Percentiles rank a stretch among this genome's conserved stretches.
phyloP scores from a whole-genome alignment of 2,113 vertebrate genomes.

The Tiliqua scincoides region DNA sequence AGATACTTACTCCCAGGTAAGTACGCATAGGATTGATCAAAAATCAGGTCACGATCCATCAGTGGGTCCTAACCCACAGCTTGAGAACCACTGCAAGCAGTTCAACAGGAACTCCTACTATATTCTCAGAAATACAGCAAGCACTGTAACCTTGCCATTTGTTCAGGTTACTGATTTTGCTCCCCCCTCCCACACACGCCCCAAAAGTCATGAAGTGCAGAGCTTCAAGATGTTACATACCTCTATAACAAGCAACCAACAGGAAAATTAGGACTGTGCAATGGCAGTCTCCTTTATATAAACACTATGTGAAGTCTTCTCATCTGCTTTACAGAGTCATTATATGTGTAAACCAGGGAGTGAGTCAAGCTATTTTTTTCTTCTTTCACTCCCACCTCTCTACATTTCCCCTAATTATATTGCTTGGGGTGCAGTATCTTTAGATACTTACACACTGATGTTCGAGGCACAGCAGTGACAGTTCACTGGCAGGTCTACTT shows the following conservation, averaged over 20 bases:
- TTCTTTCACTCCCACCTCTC: too few relatives aligned
- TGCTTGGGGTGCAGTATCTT: slow-evolving; percentile 36
- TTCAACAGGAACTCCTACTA: not conserved
- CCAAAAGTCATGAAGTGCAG: not conserved
- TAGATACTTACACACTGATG: not conserved
- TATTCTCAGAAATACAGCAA: not conserved
- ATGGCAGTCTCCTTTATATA: slow-evolving; percentile 68
- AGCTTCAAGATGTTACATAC: not conserved
- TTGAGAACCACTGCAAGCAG: not conserved
- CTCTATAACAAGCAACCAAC: slow-evolving; percentile 51
- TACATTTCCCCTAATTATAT: not conserved
- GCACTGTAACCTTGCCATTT: not conserved
- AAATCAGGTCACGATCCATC: too few relatives aligned
- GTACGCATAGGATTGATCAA: too few relatives aligned
- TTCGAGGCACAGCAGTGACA: slow-evolving; percentile 14
- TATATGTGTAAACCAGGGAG: slow-evolving; percentile 52
- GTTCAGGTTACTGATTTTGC: not conserved
- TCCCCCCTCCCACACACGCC: accelerated
- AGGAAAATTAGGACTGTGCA: slow-evolving; percentile 68
- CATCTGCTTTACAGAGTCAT: slow-evolving; percentile 67
- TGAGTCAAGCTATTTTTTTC: slow-evolving; percentile 19
- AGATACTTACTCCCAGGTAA: not conserved
- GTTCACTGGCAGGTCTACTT: slow-evolving; percentile 39
- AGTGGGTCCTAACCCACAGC: too few relatives aligned
- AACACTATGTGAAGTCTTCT: slow-evolving; percentile 59